Percentiles rank a stretch among this genome's conserved stretches.
phyloP scores from a whole-genome alignment of 2,113 vertebrate species.

The Laticauda colubrina region DNA sequence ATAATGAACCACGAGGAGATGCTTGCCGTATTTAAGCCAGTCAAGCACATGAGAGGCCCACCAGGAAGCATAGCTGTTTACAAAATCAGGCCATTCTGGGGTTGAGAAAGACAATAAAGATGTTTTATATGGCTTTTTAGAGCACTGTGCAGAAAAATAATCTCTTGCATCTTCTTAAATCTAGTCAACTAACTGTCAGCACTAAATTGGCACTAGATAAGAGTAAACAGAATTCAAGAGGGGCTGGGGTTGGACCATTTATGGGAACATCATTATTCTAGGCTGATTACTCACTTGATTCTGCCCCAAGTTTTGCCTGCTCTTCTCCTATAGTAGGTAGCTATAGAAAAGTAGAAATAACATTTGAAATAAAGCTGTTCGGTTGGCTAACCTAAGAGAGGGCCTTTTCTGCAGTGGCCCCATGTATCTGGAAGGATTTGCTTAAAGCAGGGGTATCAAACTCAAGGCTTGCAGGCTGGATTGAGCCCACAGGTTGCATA shows the following conservation, averaged over 20 bases:
- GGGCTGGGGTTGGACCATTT: not conserved
- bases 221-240: not conserved
- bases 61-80: conserved; percentile 84
- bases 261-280: not conserved
- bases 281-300: too few relatives aligned
- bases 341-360: not conserved
- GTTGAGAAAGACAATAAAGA: not conserved
- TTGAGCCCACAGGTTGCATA: too few relatives aligned
- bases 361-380: not conserved
- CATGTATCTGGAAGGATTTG: not conserved
- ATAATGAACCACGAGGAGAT: conserved; percentile 79
- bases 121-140: not conserved
- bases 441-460: not conserved
- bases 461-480: too few relatives aligned
- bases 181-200: not conserved
- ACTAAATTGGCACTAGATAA: not conserved
- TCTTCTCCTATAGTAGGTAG: not conserved
- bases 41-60: conserved; percentile 86
- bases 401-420: not conserved
- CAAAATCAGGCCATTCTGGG: conserved; percentile 86
- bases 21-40: conserved; percentile 81
- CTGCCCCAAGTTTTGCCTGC: not conserved
- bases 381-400: not conserved
- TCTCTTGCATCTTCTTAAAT: not conserved
- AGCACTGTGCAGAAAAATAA: not conserved